Evolutionary conservation across 2,797 vertebrate species (phyloP), one percentile per base, ranked within the genome.

Genomic region (Neolamprologus multifasciatus): DNA sequence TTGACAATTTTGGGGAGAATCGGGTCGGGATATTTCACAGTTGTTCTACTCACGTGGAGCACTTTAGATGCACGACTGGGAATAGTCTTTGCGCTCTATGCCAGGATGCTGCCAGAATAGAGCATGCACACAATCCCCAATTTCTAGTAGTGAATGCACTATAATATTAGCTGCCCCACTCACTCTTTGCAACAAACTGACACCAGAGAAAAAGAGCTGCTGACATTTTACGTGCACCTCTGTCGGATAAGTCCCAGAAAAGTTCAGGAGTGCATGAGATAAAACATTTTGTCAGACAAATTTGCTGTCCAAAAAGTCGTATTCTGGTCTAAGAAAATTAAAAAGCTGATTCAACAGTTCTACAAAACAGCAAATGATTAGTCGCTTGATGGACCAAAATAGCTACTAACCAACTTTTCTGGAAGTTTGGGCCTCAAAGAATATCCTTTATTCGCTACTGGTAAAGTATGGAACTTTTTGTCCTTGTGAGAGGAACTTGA

Each of bases 21-120:
- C 0, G 0, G 43, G 23, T 50, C 17, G 0, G 43, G 43, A 50
- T 13, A 13, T 50, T 76, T 50, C 17, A 33, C 17, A 50, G 26
- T 31, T 76, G 10, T 31, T 48, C 17, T n/a, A 29, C 43, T 76
- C 1, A 76, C 1, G 5, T 31, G 43, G 11, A n/a, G 26, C 17
- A 76, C 5, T 76, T 76, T 48, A n/a, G 45, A 76, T 51, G 45
- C 17, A 33, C 7, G 1, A 51, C 71, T 51, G 45, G 71, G 43
- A 50, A 50, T 76, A n/a, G 3, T 33, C 45, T n/a, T 31, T 76
- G 7, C n/a, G 26, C 17, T 76, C 76, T 2, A 33, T 50, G 71
- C 10, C 11, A 51, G 71, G 45, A 76, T 51, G 71, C 45, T 76
- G 43, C 26, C 26, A 50, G 69, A 45, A 48, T 48, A 31, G 10